These are phyloP conservation scores for Danionella cerebrum DNA, from an alignment of 2,113 vertebrate species.

Conservation along the genomic window DNA sequence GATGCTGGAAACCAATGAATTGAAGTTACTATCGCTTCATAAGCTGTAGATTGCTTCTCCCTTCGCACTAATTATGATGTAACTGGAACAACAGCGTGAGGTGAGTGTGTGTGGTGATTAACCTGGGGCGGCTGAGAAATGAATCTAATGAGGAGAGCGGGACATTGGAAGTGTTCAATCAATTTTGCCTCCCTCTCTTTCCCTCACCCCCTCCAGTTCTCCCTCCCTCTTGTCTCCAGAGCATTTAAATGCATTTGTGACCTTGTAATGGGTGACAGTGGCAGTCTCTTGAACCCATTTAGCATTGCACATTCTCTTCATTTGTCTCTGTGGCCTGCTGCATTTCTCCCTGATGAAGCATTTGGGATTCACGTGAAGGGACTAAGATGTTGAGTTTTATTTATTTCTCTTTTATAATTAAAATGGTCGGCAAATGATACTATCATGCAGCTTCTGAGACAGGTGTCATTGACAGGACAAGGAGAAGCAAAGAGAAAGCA, in stretches of 20 bases:
- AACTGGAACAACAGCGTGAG: constrained; percentile 78
- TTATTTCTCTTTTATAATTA: not conserved
- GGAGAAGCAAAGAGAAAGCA: constrained; percentile 45
- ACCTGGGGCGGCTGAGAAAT: constrained; percentile 81
- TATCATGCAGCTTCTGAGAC: not conserved
- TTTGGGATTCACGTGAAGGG: constrained; percentile 26
- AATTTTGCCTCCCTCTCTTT: constrained; percentile 20
- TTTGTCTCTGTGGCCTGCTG: constrained; percentile 49
- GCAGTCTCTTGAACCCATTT: constrained; percentile 79
- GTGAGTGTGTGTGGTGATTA: constrained; percentile 80
- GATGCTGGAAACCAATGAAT: constrained; percentile 7
- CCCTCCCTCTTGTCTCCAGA: constrained; percentile 54
- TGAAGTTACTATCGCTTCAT: constrained; percentile 62
- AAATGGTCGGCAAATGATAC: constrained; percentile 31
- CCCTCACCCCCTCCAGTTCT: constrained; percentile 37
- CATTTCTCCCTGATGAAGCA: constrained; percentile 45
- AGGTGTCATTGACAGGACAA: constrained; percentile 33
- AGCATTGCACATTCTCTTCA: constrained; percentile 61
- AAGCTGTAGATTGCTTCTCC: constrained; percentile 63
- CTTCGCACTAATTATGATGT: constrained; percentile 83
- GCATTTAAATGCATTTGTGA: constrained; percentile 73
- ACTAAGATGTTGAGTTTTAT: constrained; percentile 7
- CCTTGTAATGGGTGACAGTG: constrained; percentile 77
- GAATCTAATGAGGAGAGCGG: constrained; percentile 77
- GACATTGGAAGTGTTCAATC: constrained; percentile 64